phyloP scores from a whole-genome alignment of 1,140 invertebrate genomes.

The Rhizoglyphus robini region DNA sequence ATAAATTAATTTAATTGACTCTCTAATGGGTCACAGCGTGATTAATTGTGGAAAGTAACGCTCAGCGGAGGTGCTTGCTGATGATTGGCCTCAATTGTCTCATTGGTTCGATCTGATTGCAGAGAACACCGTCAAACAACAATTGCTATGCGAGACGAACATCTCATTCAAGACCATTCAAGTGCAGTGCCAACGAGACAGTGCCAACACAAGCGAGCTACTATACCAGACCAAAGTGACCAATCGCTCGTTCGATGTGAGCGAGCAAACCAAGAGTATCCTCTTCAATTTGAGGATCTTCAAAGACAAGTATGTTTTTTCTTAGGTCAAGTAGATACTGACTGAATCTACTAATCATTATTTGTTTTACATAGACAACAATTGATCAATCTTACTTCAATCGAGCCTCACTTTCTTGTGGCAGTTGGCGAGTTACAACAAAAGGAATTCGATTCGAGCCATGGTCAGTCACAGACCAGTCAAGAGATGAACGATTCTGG shows the following conservation, averaged over 20 bases:
- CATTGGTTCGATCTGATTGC: too few relatives aligned
- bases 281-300: constrained; percentile 13
- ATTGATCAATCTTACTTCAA: constrained; percentile 16
- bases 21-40: too few relatives aligned
- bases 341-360: neutral
- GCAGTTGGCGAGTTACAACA: neutral
- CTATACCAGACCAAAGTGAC: neutral
- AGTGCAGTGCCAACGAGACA: constrained; percentile 2
- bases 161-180: neutral
- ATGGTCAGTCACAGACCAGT: neutral
- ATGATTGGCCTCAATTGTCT: too few relatives aligned
- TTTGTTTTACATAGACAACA: neutral
- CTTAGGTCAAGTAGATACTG: neutral
- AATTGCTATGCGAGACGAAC: constrained; percentile 11
- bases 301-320: constrained; percentile 10
- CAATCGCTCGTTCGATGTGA: neutral
- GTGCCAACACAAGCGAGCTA: neutral
- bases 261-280: neutral
- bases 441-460: neutral
- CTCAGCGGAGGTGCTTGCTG: too few relatives aligned
- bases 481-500: neutral
- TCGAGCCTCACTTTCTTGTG: constrained; percentile 8
- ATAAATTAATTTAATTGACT: too few relatives aligned
- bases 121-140: constrained; percentile 13
- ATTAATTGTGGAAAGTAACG: too few relatives aligned